phyloP scores from a whole-genome alignment of 2,797 vertebrate genomes.

The Spinibarbus caldwelli region DNA sequence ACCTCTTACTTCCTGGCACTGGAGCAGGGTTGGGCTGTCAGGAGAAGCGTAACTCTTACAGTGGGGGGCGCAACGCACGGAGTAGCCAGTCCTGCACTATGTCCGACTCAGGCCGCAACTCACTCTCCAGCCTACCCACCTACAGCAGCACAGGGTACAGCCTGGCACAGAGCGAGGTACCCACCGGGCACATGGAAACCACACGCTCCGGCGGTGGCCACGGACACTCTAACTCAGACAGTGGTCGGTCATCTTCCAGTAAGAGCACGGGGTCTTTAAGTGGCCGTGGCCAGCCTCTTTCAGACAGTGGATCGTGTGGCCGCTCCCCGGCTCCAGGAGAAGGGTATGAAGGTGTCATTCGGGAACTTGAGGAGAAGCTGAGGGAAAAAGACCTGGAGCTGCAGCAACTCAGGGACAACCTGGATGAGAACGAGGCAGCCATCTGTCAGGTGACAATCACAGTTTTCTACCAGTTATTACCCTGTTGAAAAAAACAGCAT shows the following conservation, averaged over 20 bases:
- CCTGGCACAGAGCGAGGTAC: conserved; percentile 83
- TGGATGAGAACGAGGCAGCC: conserved; percentile 94
- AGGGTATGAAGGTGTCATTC: conserved; percentile 87
- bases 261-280: conserved; percentile 89
- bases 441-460: conserved; percentile 85
- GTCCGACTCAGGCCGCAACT: conserved; percentile 97
- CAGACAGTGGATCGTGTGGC: conserved; percentile 91
- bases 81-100: conserved; percentile 88
- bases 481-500: no score
- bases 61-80: conserved; percentile 78
- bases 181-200: conserved; percentile 71
- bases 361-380: conserved; percentile 94
- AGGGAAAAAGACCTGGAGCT: conserved; percentile 91
- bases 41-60: conserved; percentile 86
- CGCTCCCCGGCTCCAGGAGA: conserved; percentile 84
- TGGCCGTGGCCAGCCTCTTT: conserved; percentile 86
- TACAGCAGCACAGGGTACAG: conserved; percentile 91
- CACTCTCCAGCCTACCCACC: conserved; percentile 95
- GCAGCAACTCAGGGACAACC: conserved; percentile 89
- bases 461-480: background rate
- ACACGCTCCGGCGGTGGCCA: conserved; percentile 63
- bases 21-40: conserved; percentile 62
- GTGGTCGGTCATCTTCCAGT: conserved; percentile 93
- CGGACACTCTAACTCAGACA: conserved; percentile 92
- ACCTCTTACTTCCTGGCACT: conserved; percentile 83